Base-by-base conservation (phyloP, 2,797 vertebrate genomes). In the Sebastes oblongus region DNA sequence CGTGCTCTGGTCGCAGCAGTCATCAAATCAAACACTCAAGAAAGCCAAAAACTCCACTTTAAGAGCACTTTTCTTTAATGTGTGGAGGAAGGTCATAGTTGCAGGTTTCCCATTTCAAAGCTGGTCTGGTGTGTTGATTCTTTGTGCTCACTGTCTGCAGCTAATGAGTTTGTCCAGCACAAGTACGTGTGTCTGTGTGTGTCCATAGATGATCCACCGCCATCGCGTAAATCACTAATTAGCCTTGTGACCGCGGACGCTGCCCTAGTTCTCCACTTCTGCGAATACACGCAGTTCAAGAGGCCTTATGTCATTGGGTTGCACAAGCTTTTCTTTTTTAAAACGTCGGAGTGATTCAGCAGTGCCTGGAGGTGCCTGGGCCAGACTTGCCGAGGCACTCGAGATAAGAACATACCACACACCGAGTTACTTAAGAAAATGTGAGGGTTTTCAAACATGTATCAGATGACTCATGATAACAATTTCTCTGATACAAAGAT, bases 231-330 rank as follows among this genome's bases (percentile, higher is more conserved):
- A 86, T 86, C 80, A 78, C 87, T 89, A 89, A 93, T 93, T 92
- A 92, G 89, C 88, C 86, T 90, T 88, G 70, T 88, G 90, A 91
- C 89, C 75, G 39, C 42, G 30, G 78, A 86, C 18, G 70, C 78
- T 85, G 89, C 68, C 88, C 87, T 77, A 88, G 61, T 92, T 92
- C 88, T 92, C 85, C 70, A 86, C 83, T 76, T 89, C 65, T 82
- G 65, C 34, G 67, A 30, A 22, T 29, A 60, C 16, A 54, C 39
- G 27, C 27, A 32, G 81, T 87, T 86, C 81, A 91, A 72, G 75
- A 67, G 75, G 77, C 66, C 77, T 90, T 65, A 77, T 90, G 87
- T 90, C 90, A 88, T 34, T 72, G 69, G 68, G 78, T 84, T 85
- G 89, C 67, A 9, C 86, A 82, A 90, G 86, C 79, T 50, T 60